These are phyloP conservation scores for Hydropsyche betteni DNA, from an alignment of 2,888 invertebrate species.

Conservation along the genomic window DNA sequence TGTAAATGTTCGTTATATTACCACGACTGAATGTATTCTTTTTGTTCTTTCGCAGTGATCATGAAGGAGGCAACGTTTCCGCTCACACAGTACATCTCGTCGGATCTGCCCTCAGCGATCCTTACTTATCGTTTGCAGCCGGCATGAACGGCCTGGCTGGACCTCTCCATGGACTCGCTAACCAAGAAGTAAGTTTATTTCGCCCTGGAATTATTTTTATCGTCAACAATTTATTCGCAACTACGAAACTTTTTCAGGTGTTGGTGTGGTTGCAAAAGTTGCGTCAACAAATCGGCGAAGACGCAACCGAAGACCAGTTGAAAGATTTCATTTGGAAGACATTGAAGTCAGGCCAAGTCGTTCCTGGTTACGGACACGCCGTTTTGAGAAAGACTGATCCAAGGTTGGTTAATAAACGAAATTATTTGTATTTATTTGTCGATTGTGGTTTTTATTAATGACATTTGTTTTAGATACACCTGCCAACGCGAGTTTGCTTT, in stretches of 20 bases:
- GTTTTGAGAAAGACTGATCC: conserved; percentile 89
- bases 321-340: conserved; percentile 93
- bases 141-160: conserved; percentile 90
- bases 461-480: conserved; percentile 65
- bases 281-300: conserved; percentile 76
- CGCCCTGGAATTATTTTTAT: conserved; percentile 55
- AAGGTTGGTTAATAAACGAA: conserved; percentile 54
- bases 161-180: conserved; percentile 88
- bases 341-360: conserved; percentile 84
- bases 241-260: conserved; percentile 61
- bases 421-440: background rate
- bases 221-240: background rate
- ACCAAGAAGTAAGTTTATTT: conserved; percentile 73
- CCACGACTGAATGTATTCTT: background rate
- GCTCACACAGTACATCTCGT: conserved; percentile 90
- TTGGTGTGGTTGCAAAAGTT: conserved; percentile 88
- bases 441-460: background rate
- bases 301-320: conserved; percentile 80
- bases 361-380: conserved; percentile 91
- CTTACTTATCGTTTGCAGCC: conserved; percentile 85
- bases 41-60: conserved; percentile 64
- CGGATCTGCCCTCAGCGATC: conserved; percentile 86
- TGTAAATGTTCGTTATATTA: too few species aligned
- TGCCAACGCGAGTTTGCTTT: conserved; percentile 88
- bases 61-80: conserved; percentile 91